Base-by-base conservation (phyloP, 2,888 invertebrate species). In the Volucella zonaria region DNA sequence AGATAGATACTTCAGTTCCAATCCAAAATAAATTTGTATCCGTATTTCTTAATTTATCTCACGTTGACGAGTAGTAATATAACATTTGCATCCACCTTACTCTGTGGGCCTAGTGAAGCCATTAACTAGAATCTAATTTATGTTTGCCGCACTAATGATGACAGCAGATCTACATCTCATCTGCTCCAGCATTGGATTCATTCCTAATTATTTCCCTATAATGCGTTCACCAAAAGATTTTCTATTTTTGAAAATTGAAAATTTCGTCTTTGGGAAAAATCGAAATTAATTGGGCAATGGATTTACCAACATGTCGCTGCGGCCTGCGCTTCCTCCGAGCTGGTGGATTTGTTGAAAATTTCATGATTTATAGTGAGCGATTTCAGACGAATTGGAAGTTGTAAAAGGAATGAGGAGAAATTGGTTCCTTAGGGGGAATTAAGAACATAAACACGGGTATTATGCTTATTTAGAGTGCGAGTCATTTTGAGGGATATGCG, bases 41-140 rank as follows among this genome's bases (percentile, higher is more conserved):
- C 71, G 74, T 52, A 49, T 54, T 74, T 64, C 52, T 74, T 56
- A 42, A 71, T 64, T 64, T 64, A 64, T 64, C 47, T 23, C 47
- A 52, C 62, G 62, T 11, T 18, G 45, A 45, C 23, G 14, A 18
- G 43, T 45, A 38, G 47, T 74, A 58, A 75, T 75, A 54, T 52
- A 56, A 38, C 75, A 75, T 75, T 58, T 66, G 64, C 49, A 66
- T 70, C 56, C 62, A 51, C 70, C 77, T 70, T 51, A 23, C 45
- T 2, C 38, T 15, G 54, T 52, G 43, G 38, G 18, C 45, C 74
- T 59, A 15, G 40, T 47, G 42, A 58, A 66, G n/a, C 49, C 68
- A 74, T 79, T 64, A 77, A 73, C 66, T 59, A 59, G 54, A 83
- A 80, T 61, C 75, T 75, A 83, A 83, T 83, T 83, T 83, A 79